Evolutionary conservation across 2,113 vertebrate genomes (phyloP), one percentile per base, ranked within the genome.

Genomic region (Neolamprologus cancellatus): DNA sequence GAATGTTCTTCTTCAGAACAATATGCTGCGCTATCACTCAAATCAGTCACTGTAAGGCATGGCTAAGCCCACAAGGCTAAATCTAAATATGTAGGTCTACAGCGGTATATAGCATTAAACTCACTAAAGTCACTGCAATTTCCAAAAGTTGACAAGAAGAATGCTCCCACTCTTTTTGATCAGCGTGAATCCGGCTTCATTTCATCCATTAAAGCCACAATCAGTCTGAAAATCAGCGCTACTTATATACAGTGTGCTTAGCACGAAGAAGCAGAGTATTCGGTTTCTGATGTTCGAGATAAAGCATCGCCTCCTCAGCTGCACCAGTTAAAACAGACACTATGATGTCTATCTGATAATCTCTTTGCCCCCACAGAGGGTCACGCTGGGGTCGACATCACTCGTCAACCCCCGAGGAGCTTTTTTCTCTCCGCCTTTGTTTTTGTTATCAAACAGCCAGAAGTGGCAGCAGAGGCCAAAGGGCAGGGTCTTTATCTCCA

Each of bases 311-410:
- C 36, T 20, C n/a, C 46, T 83, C 48, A 80, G 83, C 87, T 39
- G 17, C 81, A 74, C 71, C 7, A 18, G n/a, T 39, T 79, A 48
- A 54, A 84, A 78, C n/a, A 30, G 48, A 78, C 79, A 84, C 69
- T 79, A 76, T 81, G 79, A 87, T 57, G 79, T 78, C 59, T 64
- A 61, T 10, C 46, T 87, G 89, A 85, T 92, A 74, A 91, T 91
- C 59, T 85, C 81, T 84, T 69, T 50, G 81, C 59, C 78, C 83
- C 81, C 79, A 50, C 25, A 34, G 80, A 78, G 53, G 44, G 34
- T 78, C 84, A 88, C 79, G 76, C 88, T 81, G 36, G 39, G 87
- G 82, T 92, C 88, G 54, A 85, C 87, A 88, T 92, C 90, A 52
- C 78, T 87, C 5, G 11, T 50, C 18, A 3, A 66, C 41, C 84